phyloP scores from a whole-genome alignment of 53 echinoderm and acorn worm species.

The Holothuria leucospilota region DNA sequence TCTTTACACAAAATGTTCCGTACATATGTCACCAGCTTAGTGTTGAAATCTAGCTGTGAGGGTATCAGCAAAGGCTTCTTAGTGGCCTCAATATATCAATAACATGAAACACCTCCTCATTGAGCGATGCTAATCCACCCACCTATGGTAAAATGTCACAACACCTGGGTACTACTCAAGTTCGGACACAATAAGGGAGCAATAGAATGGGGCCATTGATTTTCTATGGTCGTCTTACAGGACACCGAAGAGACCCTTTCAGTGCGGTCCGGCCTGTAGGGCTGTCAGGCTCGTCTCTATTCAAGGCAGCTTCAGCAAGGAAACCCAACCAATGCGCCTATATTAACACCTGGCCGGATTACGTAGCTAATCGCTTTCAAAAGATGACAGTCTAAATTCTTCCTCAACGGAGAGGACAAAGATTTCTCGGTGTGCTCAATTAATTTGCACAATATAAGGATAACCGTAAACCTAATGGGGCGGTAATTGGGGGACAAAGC shows the following conservation, averaged over 20 bases:
- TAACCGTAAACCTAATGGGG: slow-evolving; percentile 23
- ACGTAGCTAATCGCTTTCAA: slow-evolving; percentile 9
- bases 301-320: not conserved
- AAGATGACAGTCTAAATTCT: not conserved
- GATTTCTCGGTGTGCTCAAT: slow-evolving; percentile 15
- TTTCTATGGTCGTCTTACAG: slow-evolving; percentile 30
- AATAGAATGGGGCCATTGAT: slow-evolving; percentile 11
- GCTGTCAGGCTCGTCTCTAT: slow-evolving; percentile 1
- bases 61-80: not conserved
- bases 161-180: slow-evolving; percentile 37
- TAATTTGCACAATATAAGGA: slow-evolving; percentile 40
- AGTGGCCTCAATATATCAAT: slow-evolving; percentile 27
- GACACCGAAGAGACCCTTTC: slow-evolving; percentile 2
- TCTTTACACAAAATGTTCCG: no score
- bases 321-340: not conserved
- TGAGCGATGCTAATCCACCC: slow-evolving; percentile 15
- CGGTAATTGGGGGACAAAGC: slow-evolving; percentile 25
- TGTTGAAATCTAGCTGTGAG: no score
- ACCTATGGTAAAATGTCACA: slow-evolving; percentile 4
- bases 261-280: slow-evolving; percentile 26
- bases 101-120: slow-evolving; percentile 26
- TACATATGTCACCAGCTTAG: no score
- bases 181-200: slow-evolving; percentile 7
- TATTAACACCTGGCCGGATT: slow-evolving; percentile 29
- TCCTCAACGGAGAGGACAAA: slow-evolving; percentile 2